Evolutionary conservation across 2,113 vertebrate genomes (phyloP), one percentile per base, ranked within the genome.

Genomic region (Triplophysa rosa): DNA sequence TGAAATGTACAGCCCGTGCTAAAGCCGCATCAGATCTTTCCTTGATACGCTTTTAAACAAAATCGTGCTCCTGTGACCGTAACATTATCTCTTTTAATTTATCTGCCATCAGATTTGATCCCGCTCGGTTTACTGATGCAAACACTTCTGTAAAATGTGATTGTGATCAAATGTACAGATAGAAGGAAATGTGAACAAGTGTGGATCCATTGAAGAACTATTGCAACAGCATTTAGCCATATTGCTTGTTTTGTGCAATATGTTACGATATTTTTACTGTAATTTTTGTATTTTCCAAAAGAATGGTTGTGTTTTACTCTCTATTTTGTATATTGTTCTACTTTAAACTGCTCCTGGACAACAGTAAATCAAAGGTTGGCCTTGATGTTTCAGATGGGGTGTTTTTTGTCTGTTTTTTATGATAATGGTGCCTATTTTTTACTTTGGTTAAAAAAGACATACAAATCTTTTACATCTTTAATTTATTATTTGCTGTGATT

Each of bases 21-120:
- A 83, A 76, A 79, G 83, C 81, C 56, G 33, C 63, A 58, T 79
- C 70, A 88, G 88, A 92, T 89, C 83, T 49, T 79, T 82, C 73
- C 47, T n/a, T 69, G 85, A 62, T 85, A 72, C 7, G 5, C 62
- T 78, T 62, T 78, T 62, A 45, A 40, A 64, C 68, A 67, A 80
- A 72, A 67, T 23, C 24, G 24, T 33, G 47, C 13, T 63, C 42
- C 40, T 63, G 23, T 73, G 45, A 63, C 24, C 83, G 85, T 88
- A 85, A 81, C 24, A 82, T 79, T 79, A 73, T 73, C n/a, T 62
- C 59, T 47, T 63, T 3, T n/a, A 29, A 63, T 74, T 74, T 12
- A 70, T 19, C 70, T 63, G 72, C 63, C 21, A 63, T 74, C 29
- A 72, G 40, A 23, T 72, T 40, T 72, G 52, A 23, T n/a, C 69